Conservation (phyloP, 1,140 invertebrate species). For the Brachystomella parvula region DNA sequence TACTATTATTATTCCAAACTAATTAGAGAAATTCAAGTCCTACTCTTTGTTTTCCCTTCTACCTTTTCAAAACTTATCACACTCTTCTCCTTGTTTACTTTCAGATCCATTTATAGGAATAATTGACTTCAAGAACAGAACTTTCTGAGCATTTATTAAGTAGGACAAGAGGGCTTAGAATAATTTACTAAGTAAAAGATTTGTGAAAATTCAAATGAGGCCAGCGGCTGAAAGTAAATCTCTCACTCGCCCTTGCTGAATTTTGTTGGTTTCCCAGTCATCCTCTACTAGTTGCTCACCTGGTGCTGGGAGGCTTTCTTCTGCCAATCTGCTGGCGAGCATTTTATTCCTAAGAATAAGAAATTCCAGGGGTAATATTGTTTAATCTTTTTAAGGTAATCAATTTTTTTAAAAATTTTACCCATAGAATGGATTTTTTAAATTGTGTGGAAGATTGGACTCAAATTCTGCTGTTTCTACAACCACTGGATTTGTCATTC, state of each 20-base stretch:
- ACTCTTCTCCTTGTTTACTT: not conserved
- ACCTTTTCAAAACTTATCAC: not conserved
- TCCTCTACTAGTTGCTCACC: constrained; percentile 27
- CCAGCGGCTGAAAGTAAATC: constrained; percentile 27
- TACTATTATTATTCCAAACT: too few species aligned
- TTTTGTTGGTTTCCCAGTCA: constrained; percentile 31
- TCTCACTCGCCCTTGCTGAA: constrained; percentile 23
- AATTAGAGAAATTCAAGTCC: too few species aligned
- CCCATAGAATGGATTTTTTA: constrained; percentile 34
- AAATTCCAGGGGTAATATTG: not conserved
- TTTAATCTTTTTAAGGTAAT: not conserved
- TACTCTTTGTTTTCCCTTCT: not conserved
- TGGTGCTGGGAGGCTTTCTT: constrained; percentile 24
- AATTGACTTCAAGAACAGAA: not conserved
- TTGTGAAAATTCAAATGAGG: constrained; percentile 20
- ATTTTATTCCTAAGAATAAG: constrained; percentile 24
- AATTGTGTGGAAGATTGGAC: constrained; percentile 18
- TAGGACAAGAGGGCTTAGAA: not conserved
- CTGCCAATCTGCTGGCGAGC: constrained; percentile 19
- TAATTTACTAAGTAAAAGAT: too few species aligned
- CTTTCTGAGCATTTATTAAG: not conserved
- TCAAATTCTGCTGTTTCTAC: constrained; percentile 21
- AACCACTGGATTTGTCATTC: constrained; percentile 26
- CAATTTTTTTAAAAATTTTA: constrained; percentile 9
- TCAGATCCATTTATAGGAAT: not conserved